Base-by-base conservation (phyloP, 2,888 invertebrate genomes). In the Cheiracanthium punctorium region DNA sequence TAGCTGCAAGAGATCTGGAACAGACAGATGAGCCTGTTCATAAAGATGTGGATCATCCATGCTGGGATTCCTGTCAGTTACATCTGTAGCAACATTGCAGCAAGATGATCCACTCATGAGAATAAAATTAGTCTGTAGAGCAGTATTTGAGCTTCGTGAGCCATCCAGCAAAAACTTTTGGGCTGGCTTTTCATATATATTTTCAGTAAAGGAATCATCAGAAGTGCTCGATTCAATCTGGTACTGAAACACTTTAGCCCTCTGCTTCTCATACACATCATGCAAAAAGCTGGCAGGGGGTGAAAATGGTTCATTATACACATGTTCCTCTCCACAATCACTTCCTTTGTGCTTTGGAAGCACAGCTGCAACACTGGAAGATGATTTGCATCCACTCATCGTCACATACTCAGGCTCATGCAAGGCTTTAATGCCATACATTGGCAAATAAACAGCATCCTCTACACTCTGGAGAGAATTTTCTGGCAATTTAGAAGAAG, bases 21-120 rank as follows among this genome's bases (percentile, higher is more conserved):
- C 91, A 0, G 92, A 92, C 43, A 88, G 84, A 20, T 82, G 82
- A 4, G 82, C 43, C 32, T 81, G 81, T 33, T 75, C 86, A 65
- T 80, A 80, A 48, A 80, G 86, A 67, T 85, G 84, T 5, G 70
- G 17, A 5, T 74, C 75, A 52, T 69, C 75, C 14, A 65, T 48
- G 1, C 69, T 41, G n/a, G 43, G 20, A 1, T 20, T 71, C 0
- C 24, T 48, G 1, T 72, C 37, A 32, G 20, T 24, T 1, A 12
- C 10, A 14, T 64, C 71, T 5, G 75, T 33, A 0, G 80, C 74
- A 24, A 86, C 80, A 80, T 86, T 86, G 28, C 75, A 80, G n/a
- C 80, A 80, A 1, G 86, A 80, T 17, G 70, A 33, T 30, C 86
- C 75, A 32, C 75, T 86, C 80, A 86, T 80, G 1, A 86, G n/a